Evolutionary conservation across 2,888 invertebrate genomes (phyloP).

Genomic region (Helleia helle): DNA sequence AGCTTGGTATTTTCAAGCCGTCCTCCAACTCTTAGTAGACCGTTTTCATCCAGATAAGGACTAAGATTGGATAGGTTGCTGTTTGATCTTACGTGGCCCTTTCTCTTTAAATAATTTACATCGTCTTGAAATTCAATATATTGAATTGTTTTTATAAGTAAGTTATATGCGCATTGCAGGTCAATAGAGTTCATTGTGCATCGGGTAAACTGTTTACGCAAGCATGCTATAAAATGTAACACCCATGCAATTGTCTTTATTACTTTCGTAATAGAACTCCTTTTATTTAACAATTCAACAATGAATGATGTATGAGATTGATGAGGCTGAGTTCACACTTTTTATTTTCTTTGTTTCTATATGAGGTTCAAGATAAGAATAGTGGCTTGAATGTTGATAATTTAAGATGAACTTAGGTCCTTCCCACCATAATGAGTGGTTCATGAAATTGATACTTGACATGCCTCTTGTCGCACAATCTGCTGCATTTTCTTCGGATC

Average conservation of each 20-base stretch:
- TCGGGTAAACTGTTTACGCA: neutral
- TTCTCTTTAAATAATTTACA: neutral
- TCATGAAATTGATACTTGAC: no score
- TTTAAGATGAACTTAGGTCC: no score
- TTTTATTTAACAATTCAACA: neutral
- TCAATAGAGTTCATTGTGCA: neutral
- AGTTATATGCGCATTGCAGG: neutral
- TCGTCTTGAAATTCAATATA: neutral
- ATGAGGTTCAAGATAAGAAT: neutral
- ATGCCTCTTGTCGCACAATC: no score
- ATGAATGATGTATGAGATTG: neutral
- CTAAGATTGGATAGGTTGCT: neutral
- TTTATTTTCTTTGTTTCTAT: neutral
- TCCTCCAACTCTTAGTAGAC: neutral
- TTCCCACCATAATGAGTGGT: no score
- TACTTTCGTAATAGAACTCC: neutral
- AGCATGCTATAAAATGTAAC: neutral
- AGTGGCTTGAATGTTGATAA: no score
- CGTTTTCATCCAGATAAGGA: neutral
- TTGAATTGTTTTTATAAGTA: neutral
- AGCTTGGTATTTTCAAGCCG: neutral
- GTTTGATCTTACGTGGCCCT: neutral
- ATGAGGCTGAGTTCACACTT: neutral
- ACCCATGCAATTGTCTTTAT: neutral
- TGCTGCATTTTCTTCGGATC: no score